Base-by-base conservation (phyloP, 2,797 vertebrate genomes). In the Geotrypetes seraphini region DNA sequence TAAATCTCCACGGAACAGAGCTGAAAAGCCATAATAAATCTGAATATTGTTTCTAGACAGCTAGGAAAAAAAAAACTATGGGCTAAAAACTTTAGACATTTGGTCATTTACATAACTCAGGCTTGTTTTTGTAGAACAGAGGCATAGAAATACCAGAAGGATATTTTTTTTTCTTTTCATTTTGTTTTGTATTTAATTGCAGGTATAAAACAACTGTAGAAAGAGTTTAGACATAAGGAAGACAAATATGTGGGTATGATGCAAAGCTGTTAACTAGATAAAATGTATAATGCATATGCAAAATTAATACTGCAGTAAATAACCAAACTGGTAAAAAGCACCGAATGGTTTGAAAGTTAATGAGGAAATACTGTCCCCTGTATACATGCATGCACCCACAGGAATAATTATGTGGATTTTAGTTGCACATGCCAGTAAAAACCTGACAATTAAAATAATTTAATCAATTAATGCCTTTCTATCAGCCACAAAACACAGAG, bases 401-500 rank as follows among this genome's bases (percentile, higher is more conserved):
- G 33, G 28, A 20, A 19, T 6, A 25, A 4, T 34, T 8, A 2
- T 5, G 2, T 4, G 2, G 10, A 7, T 22, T 4, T 11, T 22
- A 9, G 12, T 16, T 19, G 36, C 16, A 22, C 17, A 10, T 20
- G 18, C 11, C n/a, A 22, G 22, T 12, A 7, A 22, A 19, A 10
- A 7, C 22, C 8, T 31, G 29, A 14, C 10, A 22, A 27, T 22
- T 5, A 3, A 4, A 35, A 10, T 6, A 14, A 25, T 24, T 38
- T 34, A 32, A 42, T 26, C 26, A 14, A 31, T 47, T 12, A 36
- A 18, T 31, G 38, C 16, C 3, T 5, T 10, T 0, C 7, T 32
- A 22, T 12, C 11, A 19, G 3, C 9, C 14, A 24, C 6, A 12
- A 25, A 10, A 0, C 28, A 18, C 13, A 6, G 0, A 6, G 7